phyloP scores from a whole-genome alignment of 2,113 vertebrate genomes.

The Heterochromis multidens region DNA sequence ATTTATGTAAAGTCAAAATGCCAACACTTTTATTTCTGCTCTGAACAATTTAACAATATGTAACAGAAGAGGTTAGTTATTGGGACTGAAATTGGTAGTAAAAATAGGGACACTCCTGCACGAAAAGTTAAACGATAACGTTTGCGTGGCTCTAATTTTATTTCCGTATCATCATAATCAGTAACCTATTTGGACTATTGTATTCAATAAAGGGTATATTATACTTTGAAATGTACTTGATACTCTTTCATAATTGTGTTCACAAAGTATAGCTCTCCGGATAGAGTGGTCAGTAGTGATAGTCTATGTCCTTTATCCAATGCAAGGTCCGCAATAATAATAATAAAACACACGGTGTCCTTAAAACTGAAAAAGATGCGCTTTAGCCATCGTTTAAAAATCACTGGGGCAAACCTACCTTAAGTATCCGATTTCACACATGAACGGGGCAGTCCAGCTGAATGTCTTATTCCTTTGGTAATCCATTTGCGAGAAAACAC shows the following conservation, averaged over 20 bases:
- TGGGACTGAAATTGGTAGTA: not conserved
- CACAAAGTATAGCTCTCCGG: not conserved
- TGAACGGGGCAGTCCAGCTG: constrained; percentile 48
- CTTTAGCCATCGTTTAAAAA: not conserved
- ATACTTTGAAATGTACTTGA: not conserved
- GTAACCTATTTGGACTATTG: not conserved
- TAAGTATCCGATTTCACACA: constrained; percentile 55
- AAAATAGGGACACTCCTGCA: not conserved
- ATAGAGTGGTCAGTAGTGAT: not conserved
- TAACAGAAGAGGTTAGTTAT: too few species aligned
- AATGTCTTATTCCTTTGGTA: constrained; percentile 60
- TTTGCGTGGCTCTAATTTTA: not conserved
- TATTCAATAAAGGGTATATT: not conserved
- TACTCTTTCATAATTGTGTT: not conserved
- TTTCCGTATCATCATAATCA: not conserved
- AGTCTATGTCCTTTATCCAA: not conserved
- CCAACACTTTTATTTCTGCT: not conserved
- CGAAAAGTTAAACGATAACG: not conserved
- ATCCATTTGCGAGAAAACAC: constrained; percentile 68
- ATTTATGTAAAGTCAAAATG: not conserved
- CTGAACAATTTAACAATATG: not conserved
- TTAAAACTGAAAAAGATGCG: not conserved
- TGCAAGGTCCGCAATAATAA: not conserved
- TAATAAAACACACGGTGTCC: not conserved
- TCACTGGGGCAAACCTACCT: constrained; percentile 63